Base-by-base conservation (phyloP, 2,888 invertebrate genomes). In the Eristalis arbustorum region DNA sequence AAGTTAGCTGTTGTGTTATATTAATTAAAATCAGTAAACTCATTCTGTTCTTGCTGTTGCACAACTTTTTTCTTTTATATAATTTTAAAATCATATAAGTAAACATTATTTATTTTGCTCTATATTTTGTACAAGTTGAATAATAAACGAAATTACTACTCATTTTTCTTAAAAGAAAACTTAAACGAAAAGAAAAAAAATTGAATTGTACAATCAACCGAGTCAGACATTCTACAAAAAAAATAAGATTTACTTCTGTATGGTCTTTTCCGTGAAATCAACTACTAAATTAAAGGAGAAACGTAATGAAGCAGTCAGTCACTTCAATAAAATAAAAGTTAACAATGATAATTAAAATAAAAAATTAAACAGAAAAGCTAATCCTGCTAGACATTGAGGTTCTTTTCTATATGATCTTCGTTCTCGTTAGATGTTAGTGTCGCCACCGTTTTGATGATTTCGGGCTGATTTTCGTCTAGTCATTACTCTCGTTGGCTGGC, bases 381-480 rank as follows among this genome's bases (percentile, higher is more conserved):
- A 72, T 34, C 37, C 61, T 62, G 23, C 62, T 68, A 67, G 71
- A 68, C 18, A 69, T 77, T 81, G 49, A 67, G 59, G 14, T 67
- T 11, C 59, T 8, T 42, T 73, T 68, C 63, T 68, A 18, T 18
- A 8, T 18, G 18, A 49, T 14, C n/a, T 23, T 71, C 22, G 8
- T 71, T 71, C 67, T 49, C 13, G 34, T 78, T 77, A 85, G 10
- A 82, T 88, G 67, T 83, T 88, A 59, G 80, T 71, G 59, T 89
- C 88, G 57, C 88, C 88, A 25, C 85, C 81, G 64, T 87, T 88
- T 37, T 89, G 88, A 66, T 89, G 88, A 69, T 89, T 89, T 69
- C 89, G 82, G 57, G 88, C 82, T 22, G 89, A 89, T 78, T 89
- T 89, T 63, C 89, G 75, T 42, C 89, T 74, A 1, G 89, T 89